phyloP scores from a whole-genome alignment of 2,888 invertebrate genomes.

The Adineta ricciae region DNA sequence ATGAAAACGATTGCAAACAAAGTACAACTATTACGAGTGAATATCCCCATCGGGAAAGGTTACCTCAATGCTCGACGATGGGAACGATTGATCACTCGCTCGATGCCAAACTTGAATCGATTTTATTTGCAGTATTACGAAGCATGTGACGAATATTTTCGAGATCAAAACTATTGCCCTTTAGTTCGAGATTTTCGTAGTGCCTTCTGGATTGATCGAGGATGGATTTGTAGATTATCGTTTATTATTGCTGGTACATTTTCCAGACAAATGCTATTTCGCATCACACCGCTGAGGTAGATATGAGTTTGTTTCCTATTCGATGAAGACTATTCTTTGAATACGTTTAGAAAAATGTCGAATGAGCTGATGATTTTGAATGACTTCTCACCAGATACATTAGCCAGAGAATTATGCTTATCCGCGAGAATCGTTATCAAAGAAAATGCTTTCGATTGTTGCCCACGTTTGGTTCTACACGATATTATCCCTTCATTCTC shows the following conservation, averaged over 20 bases:
- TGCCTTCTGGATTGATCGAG: background rate
- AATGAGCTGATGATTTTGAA: too few relatives aligned
- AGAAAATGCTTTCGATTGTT: too few relatives aligned
- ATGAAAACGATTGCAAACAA: background rate
- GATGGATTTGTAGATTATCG: background rate
- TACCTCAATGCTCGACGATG: background rate
- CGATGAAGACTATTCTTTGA: too few relatives aligned
- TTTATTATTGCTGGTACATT: background rate
- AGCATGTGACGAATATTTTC: background rate
- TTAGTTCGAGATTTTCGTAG: background rate
- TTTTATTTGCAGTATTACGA: background rate
- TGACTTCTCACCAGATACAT: too few relatives aligned
- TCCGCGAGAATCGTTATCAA: too few relatives aligned
- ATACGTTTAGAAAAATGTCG: too few relatives aligned
- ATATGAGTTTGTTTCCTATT: too few relatives aligned
- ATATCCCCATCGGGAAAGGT: background rate
- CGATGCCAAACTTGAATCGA: background rate
- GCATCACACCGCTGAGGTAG: background rate
- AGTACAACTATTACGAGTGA: background rate
- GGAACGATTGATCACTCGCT: background rate
- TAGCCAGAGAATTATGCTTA: too few relatives aligned
- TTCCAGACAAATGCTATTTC: background rate
- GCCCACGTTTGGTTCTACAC: too few relatives aligned
- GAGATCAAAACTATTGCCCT: background rate
- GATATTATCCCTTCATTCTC: too few relatives aligned